phyloP scores from a whole-genome alignment of 1,140 invertebrate species.

The Agrilus planipennis region DNA sequence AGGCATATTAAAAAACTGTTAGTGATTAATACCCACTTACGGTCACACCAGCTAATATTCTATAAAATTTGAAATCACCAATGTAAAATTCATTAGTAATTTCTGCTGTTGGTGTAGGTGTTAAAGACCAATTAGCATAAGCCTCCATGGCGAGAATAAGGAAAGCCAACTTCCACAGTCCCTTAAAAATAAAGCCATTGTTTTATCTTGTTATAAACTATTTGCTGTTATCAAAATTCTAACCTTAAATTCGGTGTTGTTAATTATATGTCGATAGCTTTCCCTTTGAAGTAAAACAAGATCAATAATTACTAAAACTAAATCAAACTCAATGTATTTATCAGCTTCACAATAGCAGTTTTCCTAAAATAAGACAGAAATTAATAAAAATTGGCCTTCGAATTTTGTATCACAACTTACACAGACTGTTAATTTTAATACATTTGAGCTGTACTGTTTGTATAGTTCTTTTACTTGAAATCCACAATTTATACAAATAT shows the following conservation, averaged over 20 bases:
- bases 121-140: conserved; percentile 39
- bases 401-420: conserved; percentile 39
- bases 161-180: conserved; percentile 48
- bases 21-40: no score
- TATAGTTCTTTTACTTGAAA: conserved; percentile 45
- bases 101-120: conserved; percentile 11
- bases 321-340: conserved; percentile 83
- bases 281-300: conserved; percentile 62
- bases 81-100: conserved; percentile 25
- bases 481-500: conserved; percentile 57
- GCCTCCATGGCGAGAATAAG: conserved; percentile 46
- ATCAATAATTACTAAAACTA: conserved; percentile 72
- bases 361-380: conserved; percentile 41
- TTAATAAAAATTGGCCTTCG: conserved; percentile 3
- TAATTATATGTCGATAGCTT: conserved; percentile 72
- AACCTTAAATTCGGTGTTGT: conserved; percentile 62
- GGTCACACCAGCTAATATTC: no score
- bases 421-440: conserved; percentile 59
- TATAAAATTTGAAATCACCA: conserved; percentile 27
- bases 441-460: conserved; percentile 52
- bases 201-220: not conserved
- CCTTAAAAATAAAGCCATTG: conserved; percentile 32
- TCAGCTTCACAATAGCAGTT: conserved; percentile 63
- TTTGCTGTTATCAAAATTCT: conserved; percentile 4
- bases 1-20: conserved; percentile 2